Base-by-base conservation (phyloP, 92 coral and sea anemone species). In the Palythoa grandiflora region DNA sequence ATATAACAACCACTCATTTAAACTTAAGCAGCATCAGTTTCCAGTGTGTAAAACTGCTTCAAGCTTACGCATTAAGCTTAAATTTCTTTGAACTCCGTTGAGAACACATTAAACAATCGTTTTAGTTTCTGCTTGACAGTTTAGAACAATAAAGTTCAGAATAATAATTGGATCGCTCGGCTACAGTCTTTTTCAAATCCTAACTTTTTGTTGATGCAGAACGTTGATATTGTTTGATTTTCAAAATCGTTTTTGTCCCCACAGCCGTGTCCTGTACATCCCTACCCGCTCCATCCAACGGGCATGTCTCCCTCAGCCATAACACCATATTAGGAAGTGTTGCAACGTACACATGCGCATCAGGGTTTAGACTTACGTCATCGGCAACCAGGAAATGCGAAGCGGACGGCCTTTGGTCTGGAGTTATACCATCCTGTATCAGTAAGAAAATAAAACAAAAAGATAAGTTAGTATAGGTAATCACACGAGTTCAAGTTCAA, bases 391-490 rank as follows among this genome's bases (percentile, higher is more conserved):
- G 96, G 75, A 83, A 79, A 36, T 95, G 98, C 71, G 94, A 89
- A n/a, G 88, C 94, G 15, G 98, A 95, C 65, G 90, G 86, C 13
- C 83, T 87, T 65, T 95, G 98, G 98, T 95, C 98, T 36, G 98
- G 96, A 15, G 72, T 59, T 38, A 75, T 72, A 2, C 93, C 96
- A 13, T 77, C 84, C 19, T 95, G 98, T 72, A 78, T 87, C 80
- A 95, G 98, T 95, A 93, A 95, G 98, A 70, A 70, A 2, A 1
- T 35, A 35, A 35, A 38, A 11, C 10, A 35, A 6, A 36, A 8
- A 35, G 12, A 5, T 6, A 65, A 8, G 0, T 65, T 65, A n/a
- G 5, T 1, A 17, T 2, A 20, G 36, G 28, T 28, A 28, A 28
- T 28, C 28, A 28, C 28, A 28, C 28, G 28, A 28, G 0, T 28